A percentile compares a stretch with the other conserved stretches of the same genome.
These are phyloP conservation scores for Sarcophaga variegata DNA, from an alignment of 2,888 invertebrate species.

Conservation along the genomic window DNA sequence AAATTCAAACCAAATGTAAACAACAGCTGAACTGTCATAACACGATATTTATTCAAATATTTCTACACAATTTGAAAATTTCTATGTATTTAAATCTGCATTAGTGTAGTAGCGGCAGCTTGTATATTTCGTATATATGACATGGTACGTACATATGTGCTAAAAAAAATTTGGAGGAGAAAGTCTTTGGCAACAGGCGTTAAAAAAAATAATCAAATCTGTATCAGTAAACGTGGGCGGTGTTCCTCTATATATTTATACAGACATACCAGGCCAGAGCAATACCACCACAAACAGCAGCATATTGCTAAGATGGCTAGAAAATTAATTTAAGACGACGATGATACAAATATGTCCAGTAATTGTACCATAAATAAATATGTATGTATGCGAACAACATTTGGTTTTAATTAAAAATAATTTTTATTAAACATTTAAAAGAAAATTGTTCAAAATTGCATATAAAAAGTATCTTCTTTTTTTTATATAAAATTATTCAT, in stretches of 20 bases:
- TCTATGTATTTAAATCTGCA: slow-evolving; percentile 6
- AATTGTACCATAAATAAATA: slow-evolving; percentile 29
- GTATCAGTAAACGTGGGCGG: slow-evolving; percentile 53
- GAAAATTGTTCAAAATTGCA: not conserved
- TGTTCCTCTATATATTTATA: not conserved
- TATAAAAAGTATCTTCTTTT: slow-evolving; percentile 33
- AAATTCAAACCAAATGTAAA: slow-evolving; percentile 16
- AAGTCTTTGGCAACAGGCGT: slow-evolving; percentile 53
- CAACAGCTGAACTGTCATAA: slow-evolving; percentile 42
- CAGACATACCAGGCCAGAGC: slow-evolving; percentile 7
- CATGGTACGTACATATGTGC: not conserved
- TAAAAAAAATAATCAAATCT: slow-evolving; percentile 38
- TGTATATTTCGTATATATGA: not conserved
- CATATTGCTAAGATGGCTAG: slow-evolving; percentile 6
- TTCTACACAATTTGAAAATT: not conserved
- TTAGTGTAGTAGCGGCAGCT: not conserved
- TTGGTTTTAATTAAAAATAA: slow-evolving; percentile 26
- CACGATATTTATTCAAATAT: not conserved
- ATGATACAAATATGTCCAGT: slow-evolving; percentile 38
- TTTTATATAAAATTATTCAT: slow-evolving; percentile 30
- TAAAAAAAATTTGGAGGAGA: slow-evolving; percentile 45
- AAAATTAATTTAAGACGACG: slow-evolving; percentile 16
- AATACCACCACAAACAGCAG: not conserved
- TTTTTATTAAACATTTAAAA: slow-evolving; percentile 35
- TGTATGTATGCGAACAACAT: slow-evolving; percentile 14